phyloP scores from a whole-genome alignment of 1,140 invertebrate species.

The Sesamia nonagrioides region DNA sequence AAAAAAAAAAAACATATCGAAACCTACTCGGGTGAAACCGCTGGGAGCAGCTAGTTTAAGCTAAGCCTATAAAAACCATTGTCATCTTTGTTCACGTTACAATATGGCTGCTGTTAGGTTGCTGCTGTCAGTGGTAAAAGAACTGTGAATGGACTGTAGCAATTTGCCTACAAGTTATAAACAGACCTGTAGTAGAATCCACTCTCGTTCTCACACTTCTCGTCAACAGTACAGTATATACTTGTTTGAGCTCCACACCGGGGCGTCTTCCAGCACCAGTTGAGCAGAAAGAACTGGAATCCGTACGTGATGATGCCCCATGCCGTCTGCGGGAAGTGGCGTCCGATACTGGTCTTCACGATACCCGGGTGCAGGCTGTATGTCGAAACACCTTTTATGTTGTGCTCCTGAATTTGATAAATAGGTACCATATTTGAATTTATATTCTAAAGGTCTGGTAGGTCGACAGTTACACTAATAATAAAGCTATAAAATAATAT shows the following conservation, averaged over 20 bases:
- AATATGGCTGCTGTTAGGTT: too few species aligned
- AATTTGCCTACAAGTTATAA: too few species aligned
- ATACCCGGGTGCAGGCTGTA: conserved; percentile 92
- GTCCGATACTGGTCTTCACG: conserved; percentile 91
- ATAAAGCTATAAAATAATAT: too few species aligned
- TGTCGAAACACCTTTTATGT: conserved; percentile 88
- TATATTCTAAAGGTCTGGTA: too few species aligned
- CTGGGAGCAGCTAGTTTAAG: too few species aligned
- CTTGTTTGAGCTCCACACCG: conserved; percentile 93
- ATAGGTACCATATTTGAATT: conserved; percentile 8
- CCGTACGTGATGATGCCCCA: conserved; percentile 65
- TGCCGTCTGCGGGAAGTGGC: conserved; percentile 88
- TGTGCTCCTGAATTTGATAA: conserved; percentile 62
- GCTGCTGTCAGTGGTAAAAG: too few species aligned
- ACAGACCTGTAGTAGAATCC: conserved; percentile 89
- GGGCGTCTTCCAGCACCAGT: conserved; percentile 87
- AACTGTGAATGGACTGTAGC: too few species aligned
- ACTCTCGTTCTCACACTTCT: conserved; percentile 88
- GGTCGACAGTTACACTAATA: too few species aligned
- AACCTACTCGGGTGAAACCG: too few species aligned
- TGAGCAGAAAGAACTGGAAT: conserved; percentile 51
- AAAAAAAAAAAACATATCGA: too few species aligned
- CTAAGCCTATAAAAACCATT: too few species aligned
- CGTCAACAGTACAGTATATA: conserved; percentile 92
- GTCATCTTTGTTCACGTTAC: too few species aligned